Base-by-base conservation (phyloP, 2,888 invertebrate genomes). In the Carterocephalus palaemon region DNA sequence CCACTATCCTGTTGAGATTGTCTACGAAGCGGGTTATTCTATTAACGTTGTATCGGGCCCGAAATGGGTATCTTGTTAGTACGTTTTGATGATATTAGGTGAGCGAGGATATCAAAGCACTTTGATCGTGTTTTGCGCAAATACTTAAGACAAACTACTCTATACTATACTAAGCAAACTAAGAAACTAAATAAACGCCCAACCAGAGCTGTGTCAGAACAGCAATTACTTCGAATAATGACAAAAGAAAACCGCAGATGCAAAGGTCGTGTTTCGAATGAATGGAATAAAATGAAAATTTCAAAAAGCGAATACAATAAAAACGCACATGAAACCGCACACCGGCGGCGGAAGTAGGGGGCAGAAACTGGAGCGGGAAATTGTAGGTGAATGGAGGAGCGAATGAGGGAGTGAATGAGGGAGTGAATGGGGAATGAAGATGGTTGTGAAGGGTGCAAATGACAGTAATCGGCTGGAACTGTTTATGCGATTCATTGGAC, bases 241-340 rank as follows among this genome's bases (percentile, higher is more conserved):
- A 26, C 13, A 36, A 36, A 33, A 19, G 7, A 22, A 33, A 26
- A 23, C 19, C 29, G 19, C 8, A 16, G 15, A 15, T 43, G 15
- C n/a, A 43, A 43, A 43, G 17, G 43, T 36, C 29, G 29, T 43
- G 1, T 41, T 36, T 43, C 20, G 29, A 37, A 37, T 45, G 43
- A 45, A 45, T 37, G 36, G 37, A 37, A 36, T 36, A 24, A 37
- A 45, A 45, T 45, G 34, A 31, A 36, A 22, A 37, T 37, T 43
- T 33, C 34, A 29, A 34, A 43, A 43, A 43, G 29, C 29, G 36
- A 43, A 29, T 23, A 37, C 43, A 43, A 43, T 43, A 36, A 36
- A 26, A 37, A 33, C 13, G 32, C 24, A 13, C 28, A 19, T 33
- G 31, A 32, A 32, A 41, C 42, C 31, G 22, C 36, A 28, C 10